Percentiles rank a stretch among this genome's conserved stretches.
Conservation (phyloP, 2,113 vertebrate species). For the Spea multiplicata region DNA sequence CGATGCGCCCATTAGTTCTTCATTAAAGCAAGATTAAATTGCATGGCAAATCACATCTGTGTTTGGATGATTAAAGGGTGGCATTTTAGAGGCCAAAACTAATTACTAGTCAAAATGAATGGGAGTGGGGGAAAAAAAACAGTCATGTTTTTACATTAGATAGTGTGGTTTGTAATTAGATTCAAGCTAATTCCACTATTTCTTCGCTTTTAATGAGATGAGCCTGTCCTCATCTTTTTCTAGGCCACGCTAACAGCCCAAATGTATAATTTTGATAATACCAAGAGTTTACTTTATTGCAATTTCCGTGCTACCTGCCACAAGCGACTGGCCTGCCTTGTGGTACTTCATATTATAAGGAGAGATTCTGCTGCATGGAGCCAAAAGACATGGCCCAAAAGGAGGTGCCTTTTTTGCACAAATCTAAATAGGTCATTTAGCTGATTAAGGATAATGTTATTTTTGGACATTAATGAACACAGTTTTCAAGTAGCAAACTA, state of each 20-base stretch:
- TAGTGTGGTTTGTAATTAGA: conserved; percentile 99
- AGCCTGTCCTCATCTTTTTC: conserved; percentile 94
- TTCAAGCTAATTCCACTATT: conserved; percentile 99
- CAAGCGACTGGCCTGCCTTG: conserved; percentile 90
- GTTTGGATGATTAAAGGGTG: conserved; percentile 99
- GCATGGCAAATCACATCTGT: conserved; percentile 99
- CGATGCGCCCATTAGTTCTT: conserved; percentile 99
- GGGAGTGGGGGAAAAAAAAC: conserved; percentile 98
- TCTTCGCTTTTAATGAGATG: conserved; percentile 99
- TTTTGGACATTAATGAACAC: conserved; percentile 22
- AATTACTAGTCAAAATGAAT: conserved; percentile 99
- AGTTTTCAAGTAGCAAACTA: conserved; percentile 13
- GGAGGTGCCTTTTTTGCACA: conserved; percentile 37
- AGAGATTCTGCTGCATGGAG: conserved; percentile 53
- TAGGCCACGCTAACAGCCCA: conserved; percentile 84
- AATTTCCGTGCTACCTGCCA: conserved; percentile 92
- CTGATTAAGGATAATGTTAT: conserved; percentile 33
- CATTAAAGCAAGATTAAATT: conserved; percentile 99
- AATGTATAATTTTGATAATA: conserved; percentile 99
- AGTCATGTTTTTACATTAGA: conserved; percentile 99
- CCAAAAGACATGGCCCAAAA: conserved; percentile 50
- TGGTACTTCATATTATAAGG: conserved; percentile 78
- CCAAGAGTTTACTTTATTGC: conserved; percentile 98
- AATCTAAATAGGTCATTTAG: conserved; percentile 22
- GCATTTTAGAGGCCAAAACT: conserved; percentile 99